Evolutionary conservation across 1,140 invertebrate species (phyloP).

Genomic region (Heliconius hewitsoni): DNA sequence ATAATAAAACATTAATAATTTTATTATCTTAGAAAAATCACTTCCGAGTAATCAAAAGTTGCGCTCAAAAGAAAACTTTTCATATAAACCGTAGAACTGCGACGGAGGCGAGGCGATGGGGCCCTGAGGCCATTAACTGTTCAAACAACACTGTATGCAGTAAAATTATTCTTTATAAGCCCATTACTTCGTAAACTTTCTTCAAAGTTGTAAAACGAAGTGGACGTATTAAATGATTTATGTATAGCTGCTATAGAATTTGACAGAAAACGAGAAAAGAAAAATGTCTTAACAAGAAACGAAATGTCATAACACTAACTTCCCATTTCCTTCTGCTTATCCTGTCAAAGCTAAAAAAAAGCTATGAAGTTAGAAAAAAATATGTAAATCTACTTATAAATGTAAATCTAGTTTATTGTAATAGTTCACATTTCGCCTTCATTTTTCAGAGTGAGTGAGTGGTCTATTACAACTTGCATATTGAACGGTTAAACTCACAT

Average conservation of each 20-base stretch:
- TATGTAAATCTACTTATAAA: no score
- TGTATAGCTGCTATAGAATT: background rate
- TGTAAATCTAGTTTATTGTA: no score
- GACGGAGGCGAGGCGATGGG: background rate
- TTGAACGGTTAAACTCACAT: no score
- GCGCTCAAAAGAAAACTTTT: background rate
- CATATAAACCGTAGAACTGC: background rate
- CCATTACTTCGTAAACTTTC: background rate
- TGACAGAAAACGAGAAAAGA: no score
- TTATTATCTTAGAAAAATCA: background rate
- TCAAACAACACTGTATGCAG: constrained; percentile 5
- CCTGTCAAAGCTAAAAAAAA: no score
- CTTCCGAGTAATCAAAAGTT: background rate
- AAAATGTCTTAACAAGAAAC: no score
- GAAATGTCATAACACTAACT: no score
- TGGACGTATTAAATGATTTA: background rate
- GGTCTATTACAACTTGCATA: no score
- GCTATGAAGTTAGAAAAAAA: no score
- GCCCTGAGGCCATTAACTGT: background rate
- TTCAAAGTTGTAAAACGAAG: background rate
- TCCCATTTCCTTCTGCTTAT: no score
- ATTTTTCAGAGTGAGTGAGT: no score
- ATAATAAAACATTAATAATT: background rate
- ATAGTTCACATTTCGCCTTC: no score
- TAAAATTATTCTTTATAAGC: constrained; percentile 15